phyloP scores from a whole-genome alignment of 2,113 vertebrate species.

The Machaerirhynchus nigripectus region DNA sequence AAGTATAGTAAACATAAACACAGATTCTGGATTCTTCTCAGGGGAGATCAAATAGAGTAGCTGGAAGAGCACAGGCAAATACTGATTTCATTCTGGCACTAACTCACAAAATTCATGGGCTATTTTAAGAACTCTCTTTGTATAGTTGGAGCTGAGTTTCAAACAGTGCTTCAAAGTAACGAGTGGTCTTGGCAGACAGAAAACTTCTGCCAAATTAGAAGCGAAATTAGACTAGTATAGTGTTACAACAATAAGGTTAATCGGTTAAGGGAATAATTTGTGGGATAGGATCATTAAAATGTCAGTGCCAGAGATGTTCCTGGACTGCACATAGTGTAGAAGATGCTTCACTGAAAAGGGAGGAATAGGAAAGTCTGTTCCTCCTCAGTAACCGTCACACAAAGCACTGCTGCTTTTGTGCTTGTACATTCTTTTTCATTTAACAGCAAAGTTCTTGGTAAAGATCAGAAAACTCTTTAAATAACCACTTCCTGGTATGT shows the following conservation, averaged over 20 bases:
- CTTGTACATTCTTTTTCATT: slow-evolving; percentile 39
- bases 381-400: not conserved
- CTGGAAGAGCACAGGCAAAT: not conserved
- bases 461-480: slow-evolving; percentile 51
- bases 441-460: slow-evolving; percentile 17
- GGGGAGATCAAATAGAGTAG: not conserved
- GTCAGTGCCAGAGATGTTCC: not conserved
- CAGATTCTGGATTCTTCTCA: not conserved
- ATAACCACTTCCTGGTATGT: slow-evolving; percentile 31
- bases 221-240: not conserved
- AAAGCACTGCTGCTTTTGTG: not conserved
- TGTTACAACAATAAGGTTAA: not conserved
- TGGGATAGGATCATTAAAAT: not conserved
- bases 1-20: not conserved
- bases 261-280: not conserved
- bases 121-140: slow-evolving; percentile 10
- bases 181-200: not conserved
- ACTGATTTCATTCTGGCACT: slow-evolving; percentile 7
- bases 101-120: not conserved
- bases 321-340: not conserved
- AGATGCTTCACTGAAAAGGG: not conserved
- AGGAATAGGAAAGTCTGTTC: not conserved
- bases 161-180: not conserved
- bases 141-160: not conserved
- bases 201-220: not conserved